These are phyloP conservation scores for Colletes latitarsis DNA, from an alignment of 1,140 invertebrate genomes.

Conservation along the genomic window DNA sequence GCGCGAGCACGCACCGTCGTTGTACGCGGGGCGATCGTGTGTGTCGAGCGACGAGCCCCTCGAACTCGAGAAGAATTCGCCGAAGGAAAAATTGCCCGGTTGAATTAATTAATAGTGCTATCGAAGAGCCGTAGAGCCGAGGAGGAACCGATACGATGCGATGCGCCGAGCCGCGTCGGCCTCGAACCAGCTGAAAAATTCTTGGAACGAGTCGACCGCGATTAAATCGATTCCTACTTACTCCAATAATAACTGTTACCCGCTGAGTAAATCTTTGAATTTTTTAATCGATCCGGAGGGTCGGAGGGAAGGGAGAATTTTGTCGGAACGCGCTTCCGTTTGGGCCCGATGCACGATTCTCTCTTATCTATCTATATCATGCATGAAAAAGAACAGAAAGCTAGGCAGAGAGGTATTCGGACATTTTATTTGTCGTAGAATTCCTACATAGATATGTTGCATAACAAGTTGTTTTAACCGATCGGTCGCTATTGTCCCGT, in stretches of 20 bases:
- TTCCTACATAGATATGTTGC: too few relatives aligned
- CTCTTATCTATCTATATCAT: too few relatives aligned
- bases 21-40: conserved; percentile 14
- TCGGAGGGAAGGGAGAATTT: too few relatives aligned
- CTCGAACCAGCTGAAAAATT: not conserved
- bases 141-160: not conserved
- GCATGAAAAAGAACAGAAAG: too few relatives aligned
- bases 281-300: too few relatives aligned
- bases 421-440: too few relatives aligned
- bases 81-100: conserved; percentile 50
- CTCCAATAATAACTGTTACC: not conserved
- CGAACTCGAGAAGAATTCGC: conserved; percentile 18
- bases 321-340: too few relatives aligned
- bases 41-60: not conserved
- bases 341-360: too few relatives aligned
- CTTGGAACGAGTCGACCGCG: conserved; percentile 14
- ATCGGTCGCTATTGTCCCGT: too few relatives aligned
- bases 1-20: conserved; percentile 13
- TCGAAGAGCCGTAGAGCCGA: conserved; percentile 18
- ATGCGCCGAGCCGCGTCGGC: not conserved
- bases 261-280: too few relatives aligned
- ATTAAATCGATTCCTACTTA: conserved; percentile 39
- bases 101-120: conserved; percentile 48
- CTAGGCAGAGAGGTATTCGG: not conserved
- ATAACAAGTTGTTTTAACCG: too few relatives aligned